Conservation (phyloP, 2,888 invertebrate genomes). For the Sipunculus nudus region DNA sequence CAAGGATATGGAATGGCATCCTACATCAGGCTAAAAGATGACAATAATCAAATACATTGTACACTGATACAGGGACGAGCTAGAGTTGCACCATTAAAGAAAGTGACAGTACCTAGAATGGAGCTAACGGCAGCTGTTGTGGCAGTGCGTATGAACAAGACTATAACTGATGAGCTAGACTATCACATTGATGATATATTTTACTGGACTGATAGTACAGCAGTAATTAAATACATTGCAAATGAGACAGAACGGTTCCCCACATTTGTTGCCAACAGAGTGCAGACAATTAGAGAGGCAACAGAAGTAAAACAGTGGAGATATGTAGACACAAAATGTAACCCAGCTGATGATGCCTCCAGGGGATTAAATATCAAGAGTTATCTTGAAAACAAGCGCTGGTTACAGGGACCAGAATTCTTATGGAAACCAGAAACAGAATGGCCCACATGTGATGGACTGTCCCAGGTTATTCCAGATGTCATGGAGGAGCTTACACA, state of each 20-base stretch:
- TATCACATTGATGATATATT: no score
- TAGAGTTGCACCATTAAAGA: constrained; percentile 1
- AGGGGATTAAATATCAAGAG: no score
- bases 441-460: background rate
- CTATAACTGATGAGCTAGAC: no score
- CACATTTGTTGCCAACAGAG: no score
- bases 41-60: no score
- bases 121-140: background rate
- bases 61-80: no score
- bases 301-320: no score
- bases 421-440: background rate
- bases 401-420: constrained; percentile 19
- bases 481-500: background rate
- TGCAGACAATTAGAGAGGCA: no score
- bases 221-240: no score
- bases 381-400: background rate
- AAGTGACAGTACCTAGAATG: background rate
- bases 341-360: constrained; percentile 8
- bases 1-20: background rate
- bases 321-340: constrained; percentile 17
- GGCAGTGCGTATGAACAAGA: background rate
- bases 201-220: no score
- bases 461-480: background rate
- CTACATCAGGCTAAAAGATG: background rate
- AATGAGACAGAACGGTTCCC: no score